phyloP scores from a whole-genome alignment of 37 sponge, comb jelly and placozoan genomes.

The Spongilla lacustris region DNA sequence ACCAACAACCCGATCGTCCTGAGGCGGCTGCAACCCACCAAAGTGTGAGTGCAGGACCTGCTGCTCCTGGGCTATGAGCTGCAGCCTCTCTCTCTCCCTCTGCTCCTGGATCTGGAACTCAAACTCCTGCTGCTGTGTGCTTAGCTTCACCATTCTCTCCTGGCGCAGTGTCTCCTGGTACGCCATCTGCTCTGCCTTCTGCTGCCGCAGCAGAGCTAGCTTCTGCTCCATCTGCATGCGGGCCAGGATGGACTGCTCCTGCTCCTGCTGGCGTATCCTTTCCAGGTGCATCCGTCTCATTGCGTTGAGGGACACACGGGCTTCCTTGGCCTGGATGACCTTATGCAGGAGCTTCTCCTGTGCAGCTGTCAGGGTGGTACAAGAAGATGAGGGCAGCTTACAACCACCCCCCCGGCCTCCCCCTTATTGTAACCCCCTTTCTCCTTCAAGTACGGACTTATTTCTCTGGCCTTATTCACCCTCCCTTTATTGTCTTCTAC shows the following conservation, averaged over 20 bases:
- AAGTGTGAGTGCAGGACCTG: slow-evolving; percentile 71
- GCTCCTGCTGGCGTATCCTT: slow-evolving; percentile 88
- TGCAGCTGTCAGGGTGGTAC: slow-evolving; percentile 19
- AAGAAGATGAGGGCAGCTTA: background rate
- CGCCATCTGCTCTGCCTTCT: slow-evolving; percentile 87
- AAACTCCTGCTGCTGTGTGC: slow-evolving; percentile 46
- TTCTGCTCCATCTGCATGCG: slow-evolving; percentile 98
- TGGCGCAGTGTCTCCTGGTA: slow-evolving; percentile 75
- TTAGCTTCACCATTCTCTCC: slow-evolving; percentile 45
- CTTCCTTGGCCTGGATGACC: slow-evolving; percentile 83
- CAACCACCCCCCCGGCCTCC: background rate
- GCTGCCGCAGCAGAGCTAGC: slow-evolving; percentile 89
- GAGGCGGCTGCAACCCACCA: slow-evolving; percentile 1
- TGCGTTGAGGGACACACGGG: slow-evolving; percentile 78
- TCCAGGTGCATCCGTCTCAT: slow-evolving; percentile 84
- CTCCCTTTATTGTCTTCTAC: background rate
- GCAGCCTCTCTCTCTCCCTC: slow-evolving; percentile 71
- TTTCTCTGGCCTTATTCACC: background rate
- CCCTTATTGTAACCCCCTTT: no score
- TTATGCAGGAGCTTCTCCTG: slow-evolving; percentile 73
- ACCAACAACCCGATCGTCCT: no score
- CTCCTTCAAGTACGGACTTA: no score
- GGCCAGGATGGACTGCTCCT: slow-evolving; percentile 82
- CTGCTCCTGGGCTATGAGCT: slow-evolving; percentile 73
- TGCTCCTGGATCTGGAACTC: slow-evolving; percentile 62